A percentile compares a stretch with the other conserved stretches of the same genome.
Conservation (phyloP, 2,797 vertebrate genomes). For the Lycodopsis pacificus region DNA sequence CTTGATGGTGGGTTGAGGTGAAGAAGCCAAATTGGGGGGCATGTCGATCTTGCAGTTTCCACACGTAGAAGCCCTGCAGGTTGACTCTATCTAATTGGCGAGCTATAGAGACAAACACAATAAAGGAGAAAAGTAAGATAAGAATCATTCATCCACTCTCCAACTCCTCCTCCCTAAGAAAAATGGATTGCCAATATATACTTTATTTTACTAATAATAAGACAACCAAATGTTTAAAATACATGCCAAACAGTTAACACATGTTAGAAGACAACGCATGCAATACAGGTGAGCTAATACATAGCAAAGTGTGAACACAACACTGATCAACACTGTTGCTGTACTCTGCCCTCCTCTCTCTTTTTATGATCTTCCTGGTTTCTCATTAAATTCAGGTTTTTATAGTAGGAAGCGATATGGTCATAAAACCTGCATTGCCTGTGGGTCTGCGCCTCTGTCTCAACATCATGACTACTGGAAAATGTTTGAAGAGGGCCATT, state of each 20-base stretch:
- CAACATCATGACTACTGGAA: conserved; percentile 14
- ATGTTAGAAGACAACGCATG: conserved; percentile 4
- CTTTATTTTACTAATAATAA: neutral
- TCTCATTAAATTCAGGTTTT: conserved; percentile 54
- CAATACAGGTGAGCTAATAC: conserved; percentile 28
- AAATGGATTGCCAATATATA: neutral
- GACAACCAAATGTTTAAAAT: neutral
- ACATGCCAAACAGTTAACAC: neutral
- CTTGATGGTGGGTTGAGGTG: conserved; percentile 83
- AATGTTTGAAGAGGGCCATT: neutral
- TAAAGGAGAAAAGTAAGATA: neutral
- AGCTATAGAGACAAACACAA: conserved; percentile 80
- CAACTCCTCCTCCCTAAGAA: neutral
- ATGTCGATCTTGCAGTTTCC: conserved; percentile 91
- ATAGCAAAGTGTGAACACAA: conserved; percentile 42
- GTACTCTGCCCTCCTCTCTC: conserved; percentile 3
- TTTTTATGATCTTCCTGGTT: conserved; percentile 72
- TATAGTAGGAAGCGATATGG: conserved; percentile 45
- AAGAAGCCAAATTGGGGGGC: conserved; percentile 91
- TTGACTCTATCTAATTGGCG: conserved; percentile 88
- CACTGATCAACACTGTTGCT: conserved; percentile 1
- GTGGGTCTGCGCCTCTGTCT: neutral
- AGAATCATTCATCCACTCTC: neutral
- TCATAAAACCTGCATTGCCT: conserved; percentile 57
- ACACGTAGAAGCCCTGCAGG: conserved; percentile 92